These are phyloP conservation scores for Coleophora deauratella DNA, from an alignment of 2,888 invertebrate species.

Conservation along the genomic window DNA sequence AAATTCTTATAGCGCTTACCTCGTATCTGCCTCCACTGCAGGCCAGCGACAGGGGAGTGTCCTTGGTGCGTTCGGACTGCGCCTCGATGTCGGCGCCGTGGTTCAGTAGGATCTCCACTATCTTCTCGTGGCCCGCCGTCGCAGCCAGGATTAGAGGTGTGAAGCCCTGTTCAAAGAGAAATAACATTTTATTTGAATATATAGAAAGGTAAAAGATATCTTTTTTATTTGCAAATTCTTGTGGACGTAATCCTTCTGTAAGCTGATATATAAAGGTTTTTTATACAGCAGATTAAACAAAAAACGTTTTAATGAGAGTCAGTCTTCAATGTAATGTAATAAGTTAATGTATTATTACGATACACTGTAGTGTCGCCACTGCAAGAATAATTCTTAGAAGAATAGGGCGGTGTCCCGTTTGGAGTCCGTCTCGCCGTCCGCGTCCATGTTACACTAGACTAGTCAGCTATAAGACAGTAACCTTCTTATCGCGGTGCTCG, in stretches of 20 bases:
- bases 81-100: constrained; percentile 98
- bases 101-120: constrained; percentile 94
- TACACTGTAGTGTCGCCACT: too few relatives aligned
- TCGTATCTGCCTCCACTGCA: constrained; percentile 98
- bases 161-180: constrained; percentile 80
- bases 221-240: too few relatives aligned
- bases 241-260: too few relatives aligned
- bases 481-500: background rate
- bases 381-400: too few relatives aligned
- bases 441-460: background rate
- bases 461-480: background rate
- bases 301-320: too few relatives aligned
- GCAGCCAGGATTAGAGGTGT: constrained; percentile 98
- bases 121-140: constrained; percentile 87
- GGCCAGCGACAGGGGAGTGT: constrained; percentile 96
- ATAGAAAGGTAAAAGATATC: too few relatives aligned
- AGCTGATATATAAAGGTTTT: too few relatives aligned
- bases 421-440: background rate
- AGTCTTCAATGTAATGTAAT: too few relatives aligned
- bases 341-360: too few relatives aligned
- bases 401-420: background rate
- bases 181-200: background rate
- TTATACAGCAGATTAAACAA: too few relatives aligned
- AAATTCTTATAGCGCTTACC: constrained; percentile 29
- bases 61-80: constrained; percentile 98